Evolutionary conservation across 2,113 vertebrate genomes (phyloP).

Genomic region (Coryphaenoides rupestris): DNA sequence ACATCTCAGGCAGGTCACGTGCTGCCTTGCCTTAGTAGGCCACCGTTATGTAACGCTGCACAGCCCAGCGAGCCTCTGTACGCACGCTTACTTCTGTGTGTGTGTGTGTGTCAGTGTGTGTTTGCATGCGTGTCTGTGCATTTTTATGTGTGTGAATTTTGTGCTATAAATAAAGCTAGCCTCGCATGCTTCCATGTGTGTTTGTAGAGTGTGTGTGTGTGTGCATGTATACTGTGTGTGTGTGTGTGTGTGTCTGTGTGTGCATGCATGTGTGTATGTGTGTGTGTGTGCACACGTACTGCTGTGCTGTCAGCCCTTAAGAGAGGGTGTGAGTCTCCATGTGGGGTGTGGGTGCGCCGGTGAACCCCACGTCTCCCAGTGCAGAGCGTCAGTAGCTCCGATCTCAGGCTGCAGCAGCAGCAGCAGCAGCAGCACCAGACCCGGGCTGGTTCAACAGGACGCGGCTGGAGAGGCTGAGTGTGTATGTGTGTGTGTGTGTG

Average conservation of each 20-base stretch:
- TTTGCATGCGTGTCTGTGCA: neutral
- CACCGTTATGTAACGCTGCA: slow-evolving; percentile 52
- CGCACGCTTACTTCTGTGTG: slow-evolving; percentile 10
- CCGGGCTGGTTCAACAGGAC: neutral
- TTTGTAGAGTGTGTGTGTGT: neutral
- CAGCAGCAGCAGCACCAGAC: neutral
- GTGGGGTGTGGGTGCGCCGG: slow-evolving; percentile 30
- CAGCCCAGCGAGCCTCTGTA: slow-evolving; percentile 12
- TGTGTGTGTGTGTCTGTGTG: slow-evolving; percentile 14
- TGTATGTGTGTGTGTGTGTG: no score
- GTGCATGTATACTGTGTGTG: slow-evolving; percentile 8
- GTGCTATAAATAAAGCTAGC: neutral
- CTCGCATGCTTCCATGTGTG: neutral
- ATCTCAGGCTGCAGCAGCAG: neutral
- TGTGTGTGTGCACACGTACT: neutral
- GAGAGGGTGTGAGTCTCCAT: slow-evolving; percentile 28
- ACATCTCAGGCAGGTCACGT: slow-evolving; percentile 59
- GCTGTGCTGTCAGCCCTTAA: slow-evolving; percentile 1
- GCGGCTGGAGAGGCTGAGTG: no score
- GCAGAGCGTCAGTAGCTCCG: slow-evolving; percentile 18
- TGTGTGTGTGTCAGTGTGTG: slow-evolving; percentile 10
- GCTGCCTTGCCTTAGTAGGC: slow-evolving; percentile 51
- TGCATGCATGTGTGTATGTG: neutral
- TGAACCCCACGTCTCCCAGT: slow-evolving; percentile 35
- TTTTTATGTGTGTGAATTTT: neutral